Evolutionary conservation across 1,140 invertebrate species (phyloP), one percentile per base, ranked within the genome.

Genomic region (Diploscapter pachys): DNA sequence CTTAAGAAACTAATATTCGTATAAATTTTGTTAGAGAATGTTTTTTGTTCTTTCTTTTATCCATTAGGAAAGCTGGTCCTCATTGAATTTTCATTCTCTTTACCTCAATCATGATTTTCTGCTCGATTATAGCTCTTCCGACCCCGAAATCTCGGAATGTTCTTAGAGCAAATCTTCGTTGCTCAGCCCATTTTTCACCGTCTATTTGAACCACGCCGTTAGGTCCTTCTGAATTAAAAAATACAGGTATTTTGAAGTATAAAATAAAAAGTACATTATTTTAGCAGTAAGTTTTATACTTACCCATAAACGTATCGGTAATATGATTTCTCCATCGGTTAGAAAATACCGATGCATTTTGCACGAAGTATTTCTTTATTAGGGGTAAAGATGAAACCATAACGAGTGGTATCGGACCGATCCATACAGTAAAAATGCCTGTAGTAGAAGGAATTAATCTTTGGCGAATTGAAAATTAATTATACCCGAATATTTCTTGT

Each of bases 141-240:
- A 84, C 93, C 8, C 95, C 95, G 79, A 98, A 94, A 80, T 92
- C 90, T 53, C 93, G 89, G 3, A 97, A 88, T 72, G 93, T 91
- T 76, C 93, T 91, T 80, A 96, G 92, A 9, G 96, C 88, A 87
- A 96, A 97, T 75, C 91, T 90, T 69, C 95, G 88, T 85, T 96
- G 93, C 78, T 93, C 92, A 85, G 93, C 93, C 94, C 94, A 97
- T 80, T 95, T 87, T 72, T 91, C 90, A 65, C 94, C 95, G 77
- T 93, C 92, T 48, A 81, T 84, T 78, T 84, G 83, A 5, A 84
- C 82, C 49, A 84, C 78, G 64, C 83, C 83, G 68, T 84, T 85
- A 56, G 76, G 73, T 11, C 83, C 83, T 55, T 78, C 82, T 84
- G 53, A 48, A 81, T 52, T 77, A 75, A 75, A 56, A 61, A 75